Evolutionary conservation across 2,888 invertebrate genomes (phyloP).

Genomic region (Amphipyra tragopoginis): DNA sequence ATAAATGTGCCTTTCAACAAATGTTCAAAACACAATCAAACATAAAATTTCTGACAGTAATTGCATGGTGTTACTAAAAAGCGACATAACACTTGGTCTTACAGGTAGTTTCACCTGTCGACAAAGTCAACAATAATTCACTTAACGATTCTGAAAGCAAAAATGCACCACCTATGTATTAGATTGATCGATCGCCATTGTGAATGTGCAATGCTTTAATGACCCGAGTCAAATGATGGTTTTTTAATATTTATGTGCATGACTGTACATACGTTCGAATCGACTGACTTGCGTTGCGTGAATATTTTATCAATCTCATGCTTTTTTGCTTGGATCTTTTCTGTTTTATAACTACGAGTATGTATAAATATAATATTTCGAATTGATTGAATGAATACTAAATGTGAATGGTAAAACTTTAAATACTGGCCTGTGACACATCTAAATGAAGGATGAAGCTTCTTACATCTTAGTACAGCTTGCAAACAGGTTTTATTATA

Average conservation of each 20-base stretch:
- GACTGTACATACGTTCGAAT: slow-evolving; percentile 7
- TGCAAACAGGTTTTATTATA: slow-evolving; percentile 40
- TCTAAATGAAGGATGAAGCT: neutral
- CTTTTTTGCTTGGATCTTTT: too few relatives aligned
- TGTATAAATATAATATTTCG: too few relatives aligned
- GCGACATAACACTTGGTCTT: neutral
- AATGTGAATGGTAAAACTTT: too few relatives aligned
- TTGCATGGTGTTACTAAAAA: slow-evolving; percentile 1
- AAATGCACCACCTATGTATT: neutral
- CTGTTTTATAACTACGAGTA: too few relatives aligned
- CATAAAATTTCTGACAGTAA: slow-evolving; percentile 2
- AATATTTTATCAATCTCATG: too few relatives aligned
- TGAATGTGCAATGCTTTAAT: slow-evolving; percentile 21
- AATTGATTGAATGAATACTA: too few relatives aligned
- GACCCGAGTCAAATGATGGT: neutral
- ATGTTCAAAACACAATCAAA: neutral
- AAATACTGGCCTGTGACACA: neutral
- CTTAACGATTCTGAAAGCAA: slow-evolving; percentile 1
- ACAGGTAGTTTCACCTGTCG: slow-evolving; percentile 8
- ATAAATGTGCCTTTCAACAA: too few relatives aligned
- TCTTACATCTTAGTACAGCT: slow-evolving; percentile 4
- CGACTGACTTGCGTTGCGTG: neutral
- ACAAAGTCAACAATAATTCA: slow-evolving; percentile 10
- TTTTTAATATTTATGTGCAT: slow-evolving; percentile 25
- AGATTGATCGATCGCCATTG: slow-evolving; percentile 11